phyloP scores from a whole-genome alignment of 2,888 invertebrate genomes.

The Neoaliturus tenellus region DNA sequence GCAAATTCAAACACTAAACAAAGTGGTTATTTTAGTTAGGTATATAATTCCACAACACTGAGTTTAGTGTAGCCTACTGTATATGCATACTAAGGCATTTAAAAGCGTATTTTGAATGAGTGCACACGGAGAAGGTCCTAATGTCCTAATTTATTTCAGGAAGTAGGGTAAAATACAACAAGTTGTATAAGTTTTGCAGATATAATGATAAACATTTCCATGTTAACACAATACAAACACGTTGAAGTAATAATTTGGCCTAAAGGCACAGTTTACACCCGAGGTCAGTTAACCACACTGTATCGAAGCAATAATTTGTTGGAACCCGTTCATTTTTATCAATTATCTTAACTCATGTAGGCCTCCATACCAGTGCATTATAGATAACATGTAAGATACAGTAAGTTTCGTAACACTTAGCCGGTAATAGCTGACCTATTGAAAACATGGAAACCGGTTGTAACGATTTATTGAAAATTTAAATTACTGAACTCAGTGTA shows the following conservation, averaged over 20 bases:
- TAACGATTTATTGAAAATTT: background rate
- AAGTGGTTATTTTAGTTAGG: too few species aligned
- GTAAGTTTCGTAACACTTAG: background rate
- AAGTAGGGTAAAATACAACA: too few species aligned
- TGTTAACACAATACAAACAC: background rate
- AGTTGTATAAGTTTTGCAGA: too few species aligned
- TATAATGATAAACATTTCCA: too few species aligned
- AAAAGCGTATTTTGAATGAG: too few species aligned
- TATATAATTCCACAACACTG: too few species aligned
- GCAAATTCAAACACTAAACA: too few species aligned
- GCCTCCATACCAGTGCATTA: background rate
- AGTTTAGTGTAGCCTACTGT: too few species aligned
- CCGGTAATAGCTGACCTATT: background rate
- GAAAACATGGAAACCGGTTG: background rate
- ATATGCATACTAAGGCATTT: too few species aligned
- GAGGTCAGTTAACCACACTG: background rate
- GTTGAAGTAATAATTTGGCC: background rate
- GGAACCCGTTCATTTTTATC: background rate
- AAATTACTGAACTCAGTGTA: background rate
- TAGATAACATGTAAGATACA: background rate
- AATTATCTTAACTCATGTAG: background rate
- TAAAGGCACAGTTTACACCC: conserved; percentile 13
- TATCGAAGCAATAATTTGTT: background rate
- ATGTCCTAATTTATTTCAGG: too few species aligned
- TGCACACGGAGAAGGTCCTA: too few species aligned